Evolutionary conservation across 2,888 invertebrate species (phyloP).

Genomic region (Proisotoma minuta): DNA sequence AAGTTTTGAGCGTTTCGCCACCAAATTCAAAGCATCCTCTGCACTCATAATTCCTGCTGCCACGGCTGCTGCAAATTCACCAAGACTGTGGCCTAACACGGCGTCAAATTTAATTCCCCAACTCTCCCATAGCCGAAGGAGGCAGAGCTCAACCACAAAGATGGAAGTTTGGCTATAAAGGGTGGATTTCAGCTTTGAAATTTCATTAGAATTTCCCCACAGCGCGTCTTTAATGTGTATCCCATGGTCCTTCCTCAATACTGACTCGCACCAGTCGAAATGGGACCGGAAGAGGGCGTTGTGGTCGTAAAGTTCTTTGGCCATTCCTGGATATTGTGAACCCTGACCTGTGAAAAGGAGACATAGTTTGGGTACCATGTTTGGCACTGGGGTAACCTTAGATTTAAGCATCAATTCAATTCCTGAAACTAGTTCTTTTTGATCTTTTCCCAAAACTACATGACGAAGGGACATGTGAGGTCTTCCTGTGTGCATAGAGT

Average conservation of each 20-base stretch:
- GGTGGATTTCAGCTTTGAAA: constrained; percentile 1
- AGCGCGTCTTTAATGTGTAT: not conserved
- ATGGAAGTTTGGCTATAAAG: constrained; percentile 21
- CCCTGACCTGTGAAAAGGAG: constrained; percentile 10
- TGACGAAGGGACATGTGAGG: constrained; percentile 9
- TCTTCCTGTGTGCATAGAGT: constrained; percentile 9
- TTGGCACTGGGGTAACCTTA: not conserved
- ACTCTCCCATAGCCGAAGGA: constrained; percentile 21
- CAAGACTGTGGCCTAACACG: constrained; percentile 29
- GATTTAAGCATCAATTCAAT: not conserved
- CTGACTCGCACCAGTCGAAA: not conserved
- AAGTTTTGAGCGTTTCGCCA: constrained; percentile 8
- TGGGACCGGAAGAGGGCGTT: not conserved
- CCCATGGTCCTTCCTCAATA: not conserved
- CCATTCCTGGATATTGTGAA: constrained; percentile 15
- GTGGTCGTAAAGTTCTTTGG: not conserved
- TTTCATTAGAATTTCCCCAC: not conserved
- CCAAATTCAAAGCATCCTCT: constrained; percentile 18
- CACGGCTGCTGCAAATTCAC: constrained; percentile 28
- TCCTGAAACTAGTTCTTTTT: not conserved
- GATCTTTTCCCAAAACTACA: not conserved
- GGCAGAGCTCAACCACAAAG: constrained; percentile 16
- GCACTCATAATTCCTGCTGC: constrained; percentile 19
- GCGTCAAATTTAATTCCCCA: constrained; percentile 22
- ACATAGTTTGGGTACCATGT: not conserved